Evolutionary conservation across 2,113 vertebrate species (phyloP).

Genomic region (Alectura lathami): DNA sequence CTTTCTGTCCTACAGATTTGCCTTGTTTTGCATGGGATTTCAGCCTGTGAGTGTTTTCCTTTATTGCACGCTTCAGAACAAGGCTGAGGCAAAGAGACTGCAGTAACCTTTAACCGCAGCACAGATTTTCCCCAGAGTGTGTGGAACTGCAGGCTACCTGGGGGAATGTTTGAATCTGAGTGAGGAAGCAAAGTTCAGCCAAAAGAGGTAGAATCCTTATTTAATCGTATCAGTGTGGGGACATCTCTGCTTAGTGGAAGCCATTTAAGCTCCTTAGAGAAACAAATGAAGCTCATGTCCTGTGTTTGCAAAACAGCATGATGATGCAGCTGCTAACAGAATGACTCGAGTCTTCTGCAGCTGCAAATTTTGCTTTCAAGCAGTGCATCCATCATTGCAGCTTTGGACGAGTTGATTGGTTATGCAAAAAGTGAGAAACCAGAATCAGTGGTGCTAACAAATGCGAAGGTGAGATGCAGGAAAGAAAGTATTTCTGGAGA

Average conservation of each 20-base stretch:
- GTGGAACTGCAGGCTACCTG: neutral
- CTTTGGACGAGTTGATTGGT: neutral
- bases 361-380: neutral
- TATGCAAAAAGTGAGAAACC: neutral
- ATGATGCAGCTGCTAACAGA: neutral
- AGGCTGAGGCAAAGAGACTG: neutral
- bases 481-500: neutral
- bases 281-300: neutral
- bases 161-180: neutral
- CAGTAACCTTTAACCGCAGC: neutral
- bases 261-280: neutral
- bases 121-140: neutral
- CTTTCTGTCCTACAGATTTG: neutral
- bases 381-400: neutral
- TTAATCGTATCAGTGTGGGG: neutral
- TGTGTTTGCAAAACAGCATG: neutral
- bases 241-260: neutral
- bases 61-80: neutral
- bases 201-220: neutral
- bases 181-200: neutral
- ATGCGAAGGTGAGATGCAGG: neutral
- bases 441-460: neutral
- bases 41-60: neutral
- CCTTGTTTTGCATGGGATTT: neutral
- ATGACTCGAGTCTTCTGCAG: neutral